These are phyloP conservation scores for Petrocephalus schoutedeni DNA, from an alignment of 2,797 vertebrate genomes.

Conservation along the genomic window DNA sequence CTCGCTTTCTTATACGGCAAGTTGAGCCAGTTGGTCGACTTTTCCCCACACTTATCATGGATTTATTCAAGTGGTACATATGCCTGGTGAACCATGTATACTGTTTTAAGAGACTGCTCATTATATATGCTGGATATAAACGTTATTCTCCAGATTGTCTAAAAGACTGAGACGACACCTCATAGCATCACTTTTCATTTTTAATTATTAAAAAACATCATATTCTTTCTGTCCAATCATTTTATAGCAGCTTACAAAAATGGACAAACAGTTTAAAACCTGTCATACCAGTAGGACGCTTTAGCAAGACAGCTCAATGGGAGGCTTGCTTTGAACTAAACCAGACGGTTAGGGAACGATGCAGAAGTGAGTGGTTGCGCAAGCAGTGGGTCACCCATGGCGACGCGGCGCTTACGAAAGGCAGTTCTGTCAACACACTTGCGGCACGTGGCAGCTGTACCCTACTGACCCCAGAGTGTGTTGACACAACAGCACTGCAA, in stretches of 20 bases:
- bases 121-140: neutral
- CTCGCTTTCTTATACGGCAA: neutral
- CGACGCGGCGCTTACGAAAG: neutral
- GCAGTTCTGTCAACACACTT: neutral
- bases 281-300: constrained; percentile 35
- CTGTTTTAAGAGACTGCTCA: neutral
- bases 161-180: neutral
- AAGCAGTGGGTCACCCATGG: neutral
- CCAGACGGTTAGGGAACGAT: constrained; percentile 14
- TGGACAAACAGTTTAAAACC: constrained; percentile 23
- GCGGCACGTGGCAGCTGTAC: neutral
- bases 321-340: constrained; percentile 17
- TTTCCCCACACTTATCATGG: neutral
- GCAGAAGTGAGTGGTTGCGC: neutral
- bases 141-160: neutral
- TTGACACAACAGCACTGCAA: neutral
- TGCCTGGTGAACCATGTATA: neutral
- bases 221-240: constrained; percentile 34
- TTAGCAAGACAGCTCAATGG: constrained; percentile 20
- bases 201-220: constrained; percentile 42
- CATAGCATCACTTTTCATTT: constrained; percentile 11
- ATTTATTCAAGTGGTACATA: neutral
- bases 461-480: neutral
- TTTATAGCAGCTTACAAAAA: constrained; percentile 45
- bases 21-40: neutral